Base-by-base conservation (phyloP, 2,888 invertebrate species). In the Meganola albula region DNA sequence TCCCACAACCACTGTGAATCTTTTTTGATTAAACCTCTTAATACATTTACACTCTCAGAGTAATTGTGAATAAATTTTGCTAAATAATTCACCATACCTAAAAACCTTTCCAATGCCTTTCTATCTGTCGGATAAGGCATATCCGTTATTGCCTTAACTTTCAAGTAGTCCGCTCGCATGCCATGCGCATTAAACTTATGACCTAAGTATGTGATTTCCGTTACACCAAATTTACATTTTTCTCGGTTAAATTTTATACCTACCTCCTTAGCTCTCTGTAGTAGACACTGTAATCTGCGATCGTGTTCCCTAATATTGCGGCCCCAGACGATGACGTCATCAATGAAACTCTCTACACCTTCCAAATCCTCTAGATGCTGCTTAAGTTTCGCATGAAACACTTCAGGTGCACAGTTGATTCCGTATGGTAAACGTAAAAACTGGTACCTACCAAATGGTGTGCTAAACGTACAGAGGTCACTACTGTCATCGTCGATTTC, bases 61-160 rank as follows among this genome's bases (percentile, higher is more conserved):
- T 40, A 54, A 12, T 53, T 45, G 1, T 37, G 49, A 10, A 53
- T 55, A 38, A 54, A 55, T 24, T 52, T 54, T 2, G 44, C 32
- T 2, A 54, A 21, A 32, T 51, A 53, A 27, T 53, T 52, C 0
- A 45, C 27, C 37, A 43, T 36, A 0, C 54, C 52, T 2, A 58
- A n/a, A 33, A 55, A 58, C 6, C 53, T 30, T 11, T 55, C 53
- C 7, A 55, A 21, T 1, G 31, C 1, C n/a, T 25, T 11, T 4
- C 40, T 24, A 27, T 56, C 41, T 0, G 8, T 10, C 0, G 48
- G 53, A 2, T 6, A 8, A 0, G 40, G 42, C 47, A 53, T 50
- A 1, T 49, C 30, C 16, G 4, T 22, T 1, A 55, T 46, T 0
- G 52, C 52, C 11, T 34, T 43, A 1, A 51, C 2, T 13, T 51